Percentiles rank a stretch among this genome's conserved stretches.
These are phyloP conservation scores for Stenoptilia bipunctidactyla DNA, from an alignment of 2,888 invertebrate species.

Conservation along the genomic window DNA sequence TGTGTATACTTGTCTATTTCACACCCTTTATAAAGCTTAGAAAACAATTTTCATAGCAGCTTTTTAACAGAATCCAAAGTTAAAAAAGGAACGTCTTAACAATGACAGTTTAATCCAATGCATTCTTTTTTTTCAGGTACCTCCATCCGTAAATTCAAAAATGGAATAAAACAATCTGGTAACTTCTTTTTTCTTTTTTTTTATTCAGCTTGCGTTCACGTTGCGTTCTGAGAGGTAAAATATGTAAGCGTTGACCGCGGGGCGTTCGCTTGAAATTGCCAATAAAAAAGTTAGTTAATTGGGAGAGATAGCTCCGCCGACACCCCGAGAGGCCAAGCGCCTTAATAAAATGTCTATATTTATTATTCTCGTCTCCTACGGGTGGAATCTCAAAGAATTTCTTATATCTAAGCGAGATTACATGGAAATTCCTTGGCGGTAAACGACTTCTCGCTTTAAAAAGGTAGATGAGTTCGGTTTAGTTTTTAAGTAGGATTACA, in stretches of 20 bases:
- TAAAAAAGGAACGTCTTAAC: too few species aligned
- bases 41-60: too few species aligned
- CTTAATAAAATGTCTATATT: slow-evolving; percentile 65
- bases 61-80: too few species aligned
- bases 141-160: background rate
- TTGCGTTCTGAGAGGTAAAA: slow-evolving; percentile 5
- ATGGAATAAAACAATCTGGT: background rate
- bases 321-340: slow-evolving; percentile 34
- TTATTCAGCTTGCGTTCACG: background rate
- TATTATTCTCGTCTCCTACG: background rate
- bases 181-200: background rate
- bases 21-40: background rate
- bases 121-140: background rate
- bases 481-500: too few species aligned
- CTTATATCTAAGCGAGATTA: slow-evolving; percentile 1
- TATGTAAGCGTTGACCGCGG: slow-evolving; percentile 28
- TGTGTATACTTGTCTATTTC: background rate
- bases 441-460: too few species aligned
- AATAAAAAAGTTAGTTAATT: slow-evolving; percentile 71
- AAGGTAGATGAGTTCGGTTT: too few species aligned
- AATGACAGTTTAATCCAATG: background rate
- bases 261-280: slow-evolving; percentile 50
- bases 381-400: slow-evolving; percentile 2
- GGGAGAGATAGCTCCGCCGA: slow-evolving; percentile 46
- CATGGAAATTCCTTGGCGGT: too few species aligned